Evolutionary conservation across 2,888 invertebrate species (phyloP), one percentile per base, ranked within the genome.

Genomic region (Agrypnus murinus): DNA sequence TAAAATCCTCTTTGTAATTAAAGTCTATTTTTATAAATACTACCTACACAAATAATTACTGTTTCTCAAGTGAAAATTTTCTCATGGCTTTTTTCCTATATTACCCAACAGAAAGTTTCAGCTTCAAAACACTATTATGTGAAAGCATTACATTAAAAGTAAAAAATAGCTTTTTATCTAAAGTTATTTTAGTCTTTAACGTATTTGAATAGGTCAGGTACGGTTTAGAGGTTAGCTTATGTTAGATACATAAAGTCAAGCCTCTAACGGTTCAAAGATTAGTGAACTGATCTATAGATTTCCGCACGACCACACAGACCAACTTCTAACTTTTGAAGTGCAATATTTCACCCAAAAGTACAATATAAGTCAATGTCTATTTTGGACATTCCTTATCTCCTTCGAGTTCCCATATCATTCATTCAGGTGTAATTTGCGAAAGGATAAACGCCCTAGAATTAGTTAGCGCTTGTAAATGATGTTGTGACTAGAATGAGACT

Each of bases 201-300:
- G 17, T 48, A 25, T 34, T 53, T 17, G 36, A 36, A 36, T 17
- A 36, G 19, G 19, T 55, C 55, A 55, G 55, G 55, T 55, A 36
- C 55, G 55, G 36, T 55, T 55, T 32, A 55, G 31, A 48, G 31
- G 31, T 48, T 3, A 48, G 48, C 48, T n/a, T n/a, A n/a, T n/a
- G n/a, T n/a, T 31, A 48, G n/a, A 2, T 9, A 6, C 1, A 2
- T 14, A 9, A 32, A 9, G 5, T 25, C 34, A 14, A n/a, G 36
- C n/a, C n/a, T 55, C 55, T n/a, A 50, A 50, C 36, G 36, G 36
- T 19, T 38, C 5, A 25, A 36, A 10, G 36, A 36, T 55, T 55
- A 10, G 55, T 25, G 55, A 40, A 25, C 25, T 55, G 36, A 55
- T 55, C 55, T 55, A 36, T 36, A 36, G 36, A 17, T 36, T 55